Conservation (phyloP, 1,140 invertebrate species). For the Magallana angulata region DNA sequence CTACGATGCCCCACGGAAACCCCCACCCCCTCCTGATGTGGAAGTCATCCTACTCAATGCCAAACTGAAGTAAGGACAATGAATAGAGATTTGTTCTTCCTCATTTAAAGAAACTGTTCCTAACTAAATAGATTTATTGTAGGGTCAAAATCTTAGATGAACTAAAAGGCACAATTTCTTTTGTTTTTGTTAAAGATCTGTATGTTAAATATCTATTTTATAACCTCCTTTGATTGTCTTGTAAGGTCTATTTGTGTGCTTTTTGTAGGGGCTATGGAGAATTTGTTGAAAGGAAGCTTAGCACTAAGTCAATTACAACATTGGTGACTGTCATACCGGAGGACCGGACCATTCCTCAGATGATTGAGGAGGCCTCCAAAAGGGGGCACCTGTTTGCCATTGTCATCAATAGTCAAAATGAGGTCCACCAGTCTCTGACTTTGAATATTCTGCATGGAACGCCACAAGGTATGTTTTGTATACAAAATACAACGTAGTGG, state of each 20-base stretch:
- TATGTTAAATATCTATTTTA: not conserved
- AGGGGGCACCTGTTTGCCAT: conserved; percentile 93
- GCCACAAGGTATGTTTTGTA: conserved; percentile 87
- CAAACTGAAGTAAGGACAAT: conserved; percentile 60
- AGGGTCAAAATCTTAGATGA: too few relatives aligned
- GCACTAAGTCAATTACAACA: conserved; percentile 88
- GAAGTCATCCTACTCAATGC: conserved; percentile 67
- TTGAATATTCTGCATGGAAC: conserved; percentile 94
- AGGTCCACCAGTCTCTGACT: conserved; percentile 91
- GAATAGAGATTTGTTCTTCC: not conserved
- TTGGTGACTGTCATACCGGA: conserved; percentile 92
- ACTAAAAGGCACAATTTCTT: too few relatives aligned
- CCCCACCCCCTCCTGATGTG: conserved; percentile 65
- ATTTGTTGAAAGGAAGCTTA: conserved; percentile 90
- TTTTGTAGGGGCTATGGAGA: conserved; percentile 91
- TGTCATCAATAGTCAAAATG: conserved; percentile 90
- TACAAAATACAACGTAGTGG: too few relatives aligned
- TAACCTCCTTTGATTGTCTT: not conserved
- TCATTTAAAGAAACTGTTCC: too few relatives aligned
- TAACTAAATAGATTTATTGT: too few relatives aligned
- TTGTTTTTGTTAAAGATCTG: too few relatives aligned
- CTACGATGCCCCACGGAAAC: conserved; percentile 61
- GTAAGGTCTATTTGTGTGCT: not conserved
- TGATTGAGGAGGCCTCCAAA: conserved; percentile 92
- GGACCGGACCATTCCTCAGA: conserved; percentile 90